Evolutionary conservation across 2,113 vertebrate species (phyloP).

Genomic region (Gymnorhina tibicen): DNA sequence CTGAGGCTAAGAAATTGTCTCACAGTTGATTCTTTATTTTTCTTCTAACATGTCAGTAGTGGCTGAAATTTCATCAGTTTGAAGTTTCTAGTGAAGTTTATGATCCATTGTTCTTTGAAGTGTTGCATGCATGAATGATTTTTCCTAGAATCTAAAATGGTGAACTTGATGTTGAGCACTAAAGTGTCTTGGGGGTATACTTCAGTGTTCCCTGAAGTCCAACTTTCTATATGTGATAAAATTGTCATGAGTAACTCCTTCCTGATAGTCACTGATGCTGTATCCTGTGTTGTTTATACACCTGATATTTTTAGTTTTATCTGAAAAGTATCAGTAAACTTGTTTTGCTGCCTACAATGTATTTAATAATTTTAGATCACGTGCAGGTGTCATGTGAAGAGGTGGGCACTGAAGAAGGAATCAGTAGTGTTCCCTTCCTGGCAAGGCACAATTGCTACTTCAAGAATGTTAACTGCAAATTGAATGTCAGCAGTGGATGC

Average conservation of each 20-base stretch:
- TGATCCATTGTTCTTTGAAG: neutral
- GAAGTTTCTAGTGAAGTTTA: neutral
- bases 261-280: neutral
- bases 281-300: neutral
- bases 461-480: neutral
- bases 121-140: neutral
- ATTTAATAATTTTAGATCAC: neutral
- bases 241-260: neutral
- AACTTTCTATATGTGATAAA: neutral
- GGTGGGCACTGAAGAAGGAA: neutral
- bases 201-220: neutral
- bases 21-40: neutral
- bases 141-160: neutral
- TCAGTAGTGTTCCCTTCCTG: neutral
- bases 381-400: neutral
- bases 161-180: neutral
- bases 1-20: neutral
- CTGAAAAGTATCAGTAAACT: neutral
- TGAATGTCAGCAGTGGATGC: neutral
- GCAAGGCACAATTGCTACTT: neutral
- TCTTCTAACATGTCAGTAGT: neutral
- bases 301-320: neutral
- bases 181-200: neutral
- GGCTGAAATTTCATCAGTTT: neutral
- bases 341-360: neutral